phyloP scores from a whole-genome alignment of 2,888 invertebrate species.

The Plebejus anna region DNA sequence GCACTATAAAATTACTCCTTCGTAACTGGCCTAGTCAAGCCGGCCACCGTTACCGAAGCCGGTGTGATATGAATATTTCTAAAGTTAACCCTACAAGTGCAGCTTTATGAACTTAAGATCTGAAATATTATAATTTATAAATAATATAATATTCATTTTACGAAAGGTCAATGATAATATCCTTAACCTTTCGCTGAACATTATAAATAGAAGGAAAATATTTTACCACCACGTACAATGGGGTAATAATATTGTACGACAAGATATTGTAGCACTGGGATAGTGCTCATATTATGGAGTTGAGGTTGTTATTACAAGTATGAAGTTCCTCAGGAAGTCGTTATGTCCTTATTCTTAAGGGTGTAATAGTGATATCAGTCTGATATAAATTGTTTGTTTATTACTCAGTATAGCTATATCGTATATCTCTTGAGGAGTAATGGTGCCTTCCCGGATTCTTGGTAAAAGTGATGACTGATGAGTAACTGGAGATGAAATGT shows the following conservation, averaged over 20 bases:
- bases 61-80: too few species aligned
- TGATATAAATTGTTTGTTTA: background rate
- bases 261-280: background rate
- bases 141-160: too few species aligned
- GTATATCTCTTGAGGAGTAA: background rate
- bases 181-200: too few species aligned
- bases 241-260: background rate
- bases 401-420: background rate
- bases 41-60: too few species aligned
- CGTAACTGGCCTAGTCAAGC: too few species aligned
- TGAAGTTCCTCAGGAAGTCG: background rate
- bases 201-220: background rate
- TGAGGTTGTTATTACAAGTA: background rate
- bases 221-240: background rate
- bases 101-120: too few species aligned
- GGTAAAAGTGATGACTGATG: background rate
- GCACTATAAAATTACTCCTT: too few species aligned
- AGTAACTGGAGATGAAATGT: background rate
- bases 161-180: too few species aligned
- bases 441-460: background rate
- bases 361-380: background rate
- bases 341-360: background rate
- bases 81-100: too few species aligned
- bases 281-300: background rate
- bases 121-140: too few species aligned